Base-by-base conservation (phyloP, 2,888 invertebrate genomes). In the Miltochrista miniata region DNA sequence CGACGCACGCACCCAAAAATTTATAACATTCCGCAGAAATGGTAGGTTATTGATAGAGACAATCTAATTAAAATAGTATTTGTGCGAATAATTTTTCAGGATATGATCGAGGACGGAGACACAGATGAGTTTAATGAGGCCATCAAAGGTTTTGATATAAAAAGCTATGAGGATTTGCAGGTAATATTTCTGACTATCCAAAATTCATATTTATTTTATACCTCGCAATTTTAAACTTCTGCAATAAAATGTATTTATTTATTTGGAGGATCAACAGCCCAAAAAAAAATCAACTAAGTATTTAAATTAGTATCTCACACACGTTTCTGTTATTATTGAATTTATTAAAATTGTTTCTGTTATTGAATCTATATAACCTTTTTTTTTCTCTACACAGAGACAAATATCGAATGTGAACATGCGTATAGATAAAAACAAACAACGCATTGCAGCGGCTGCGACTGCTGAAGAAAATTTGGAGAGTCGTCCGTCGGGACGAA, bases 141-240 rank as follows among this genome's bases (percentile, higher is more conserved):
- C 0, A 87, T 97, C 41, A 93, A 94, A 70, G 95, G 96, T 42
- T 94, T 95, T 65, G 96, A 96, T 39, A 93, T 97, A 46, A 94
- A 95, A 51, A 95, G 93, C 67, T 93, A 95, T 60, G 94, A 95
- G 53, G 98, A 98, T 70, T 87, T 98, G n/a, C 95, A 95, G 79
- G 96, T 95, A 85, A 92, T 2, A 39, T 10, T 14, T 9, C 36
- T 36, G 13, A 9, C 10, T 36, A 1, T 13, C 10, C 2, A 36
- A 13, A 36, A 36, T 10, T 14, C 9, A 36, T 9, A 14, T 9
- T 13, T 36, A 33, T 33, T 2, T 33, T 11, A 33, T 33, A 10
- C 11, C 33, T 33, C 33, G 11, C 33, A 33, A 33, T 11, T 10
- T 30, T 4, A 33, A 33, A 11, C 33, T 33, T 33, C 33, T 1